Percentiles rank a stretch among this genome's conserved stretches.
Evolutionary conservation across 2,888 invertebrate genomes (phyloP).

Genomic region (Oscheius sp.): DNA sequence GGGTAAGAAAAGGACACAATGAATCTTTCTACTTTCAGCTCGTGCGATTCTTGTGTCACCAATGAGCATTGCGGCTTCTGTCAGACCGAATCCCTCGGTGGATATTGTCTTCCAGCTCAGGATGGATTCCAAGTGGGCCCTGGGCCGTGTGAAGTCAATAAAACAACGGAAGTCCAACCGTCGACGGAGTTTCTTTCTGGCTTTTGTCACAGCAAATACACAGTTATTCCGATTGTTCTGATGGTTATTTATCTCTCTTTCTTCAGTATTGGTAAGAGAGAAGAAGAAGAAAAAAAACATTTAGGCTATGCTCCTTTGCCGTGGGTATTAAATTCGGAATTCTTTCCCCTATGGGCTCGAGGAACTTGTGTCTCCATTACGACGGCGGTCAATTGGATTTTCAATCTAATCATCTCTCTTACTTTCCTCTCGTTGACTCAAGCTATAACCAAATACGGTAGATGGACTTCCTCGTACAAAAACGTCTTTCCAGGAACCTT

Average conservation of each 20-base stretch:
- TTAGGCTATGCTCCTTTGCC: constrained; percentile 75
- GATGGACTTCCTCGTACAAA: background rate
- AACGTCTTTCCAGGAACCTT: constrained; percentile 72
- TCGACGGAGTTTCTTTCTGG: constrained; percentile 39
- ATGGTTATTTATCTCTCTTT: constrained; percentile 55
- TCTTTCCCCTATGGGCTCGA: constrained; percentile 75
- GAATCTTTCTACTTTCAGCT: too few relatives aligned
- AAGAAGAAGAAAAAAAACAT: background rate
- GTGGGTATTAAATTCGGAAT: constrained; percentile 75
- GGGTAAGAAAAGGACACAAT: too few relatives aligned
- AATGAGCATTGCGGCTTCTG: constrained; percentile 72
- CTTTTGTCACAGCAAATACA: constrained; percentile 67
- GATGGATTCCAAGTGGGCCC: constrained; percentile 13
- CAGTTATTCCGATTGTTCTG: constrained; percentile 65
- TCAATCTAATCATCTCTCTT: constrained; percentile 74
- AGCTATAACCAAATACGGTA: constrained; percentile 57
- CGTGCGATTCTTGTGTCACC: constrained; percentile 72
- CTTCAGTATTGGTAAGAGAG: constrained; percentile 42
- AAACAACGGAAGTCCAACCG: constrained; percentile 10
- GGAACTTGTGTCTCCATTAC: constrained; percentile 65
- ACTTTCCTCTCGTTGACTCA: constrained; percentile 71
- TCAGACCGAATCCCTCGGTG: constrained; percentile 7
- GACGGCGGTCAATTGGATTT: constrained; percentile 72
- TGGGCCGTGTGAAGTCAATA: constrained; percentile 32
- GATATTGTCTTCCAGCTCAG: constrained; percentile 9